A percentile compares a stretch with the other conserved stretches of the same genome.
Evolutionary conservation across 1,140 invertebrate genomes (phyloP).

Genomic region (Anastrepha obliqua): DNA sequence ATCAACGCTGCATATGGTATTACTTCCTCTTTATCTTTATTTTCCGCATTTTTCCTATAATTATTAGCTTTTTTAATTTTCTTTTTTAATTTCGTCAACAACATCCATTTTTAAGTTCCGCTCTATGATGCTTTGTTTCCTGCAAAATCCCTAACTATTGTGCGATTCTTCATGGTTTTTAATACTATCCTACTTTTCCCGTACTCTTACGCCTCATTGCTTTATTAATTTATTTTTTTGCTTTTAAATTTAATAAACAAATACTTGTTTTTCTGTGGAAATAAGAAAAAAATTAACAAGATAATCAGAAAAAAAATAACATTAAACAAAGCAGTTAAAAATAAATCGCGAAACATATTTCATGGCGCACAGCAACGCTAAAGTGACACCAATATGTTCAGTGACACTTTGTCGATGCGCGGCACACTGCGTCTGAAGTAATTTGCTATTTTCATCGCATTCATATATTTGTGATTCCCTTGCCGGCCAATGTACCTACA

Average conservation of each 20-base stretch:
- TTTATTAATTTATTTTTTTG: too few relatives aligned
- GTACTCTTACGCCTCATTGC: not conserved
- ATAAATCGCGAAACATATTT: slow-evolving; percentile 40
- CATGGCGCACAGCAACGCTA: slow-evolving; percentile 25
- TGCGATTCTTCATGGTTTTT: not conserved
- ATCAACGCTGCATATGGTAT: too few relatives aligned
- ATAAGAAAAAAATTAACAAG: not conserved
- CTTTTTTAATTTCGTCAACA: slow-evolving; percentile 3
- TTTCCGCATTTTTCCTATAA: too few relatives aligned
- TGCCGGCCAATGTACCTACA: not conserved
- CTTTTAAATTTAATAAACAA: slow-evolving; percentile 14
- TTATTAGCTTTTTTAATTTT: not conserved
- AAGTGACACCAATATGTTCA: not conserved
- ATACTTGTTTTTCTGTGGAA: not conserved
- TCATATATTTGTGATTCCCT: not conserved
- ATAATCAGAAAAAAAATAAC: not conserved
- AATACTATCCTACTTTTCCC: not conserved
- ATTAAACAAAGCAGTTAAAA: not conserved
- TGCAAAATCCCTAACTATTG: not conserved
- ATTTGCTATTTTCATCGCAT: slow-evolving; percentile 20
- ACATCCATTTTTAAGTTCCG: not conserved
- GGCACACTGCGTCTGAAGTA: slow-evolving; percentile 12
- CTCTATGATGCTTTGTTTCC: not conserved
- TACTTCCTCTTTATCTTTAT: too few relatives aligned
- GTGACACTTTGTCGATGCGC: not conserved